Evolutionary conservation across 2,113 vertebrate genomes (phyloP), one percentile per base, ranked within the genome.

Genomic region (Malurus alboscapulatus): DNA sequence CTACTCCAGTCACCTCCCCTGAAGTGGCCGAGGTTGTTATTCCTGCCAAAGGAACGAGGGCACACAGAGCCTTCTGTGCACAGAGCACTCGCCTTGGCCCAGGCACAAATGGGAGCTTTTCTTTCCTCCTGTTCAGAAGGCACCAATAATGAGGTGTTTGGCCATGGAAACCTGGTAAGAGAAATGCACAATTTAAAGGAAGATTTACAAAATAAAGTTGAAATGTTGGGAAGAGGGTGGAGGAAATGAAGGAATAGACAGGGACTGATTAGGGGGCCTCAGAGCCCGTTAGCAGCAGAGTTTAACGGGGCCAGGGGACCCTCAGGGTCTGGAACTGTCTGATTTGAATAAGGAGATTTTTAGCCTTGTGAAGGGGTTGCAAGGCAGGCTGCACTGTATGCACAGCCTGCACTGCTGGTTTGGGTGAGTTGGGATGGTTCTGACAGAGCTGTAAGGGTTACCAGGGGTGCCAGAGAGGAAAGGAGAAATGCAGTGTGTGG

Each of bases 11-110:
- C 61, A 50, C 54, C 72, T 86, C 32, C 67, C 91, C 86, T 85
- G n/a, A 66, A 90, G 87, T 62, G 88, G 72, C 93, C 34, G 8
- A 79, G 91, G 72, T 45, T 63, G 88, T 61, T 40, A 5, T 51
- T 68, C 67, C 79, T 93, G 95, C 95, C 94, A 94, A 92, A 80
- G 93, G 40, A 88, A 55, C 0, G 80, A 34, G 84, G 87, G 92
- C 88, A 94, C 91, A 93, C 87, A 85, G 80, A 90, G 82, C 83
- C 91, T 67, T 93, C 88, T 96, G 91, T 95, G 18, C n/a, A 1
- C 88, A 50, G 84, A 84, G 77, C 66, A 1, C 55, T 76, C 7
- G 3, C 69, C 93, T 73, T 80, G 88, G 93, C 95, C 92, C 67
- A 9, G 65, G 80, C 89, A 92, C 88, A 88, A 77, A 44, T 25